phyloP scores from a whole-genome alignment of 2,888 invertebrate genomes.

The Siphlonurus alternatus region DNA sequence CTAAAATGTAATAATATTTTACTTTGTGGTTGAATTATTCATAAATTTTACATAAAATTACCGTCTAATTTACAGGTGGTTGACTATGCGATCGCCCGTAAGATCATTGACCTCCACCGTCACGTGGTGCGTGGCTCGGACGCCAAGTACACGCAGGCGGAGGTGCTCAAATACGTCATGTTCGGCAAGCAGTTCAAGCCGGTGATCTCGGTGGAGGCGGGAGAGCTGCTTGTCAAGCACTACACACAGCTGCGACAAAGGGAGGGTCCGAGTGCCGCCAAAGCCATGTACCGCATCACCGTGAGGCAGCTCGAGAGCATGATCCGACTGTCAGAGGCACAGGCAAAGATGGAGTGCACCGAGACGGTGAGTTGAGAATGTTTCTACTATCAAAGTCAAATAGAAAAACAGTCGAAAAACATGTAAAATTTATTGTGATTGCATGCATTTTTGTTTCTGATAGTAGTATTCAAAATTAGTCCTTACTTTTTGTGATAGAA shows the following conservation, averaged over 20 bases:
- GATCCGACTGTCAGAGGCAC: constrained; percentile 88
- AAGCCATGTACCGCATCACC: constrained; percentile 87
- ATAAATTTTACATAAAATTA: too few species aligned
- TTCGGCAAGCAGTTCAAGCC: constrained; percentile 95
- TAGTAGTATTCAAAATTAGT: too few species aligned
- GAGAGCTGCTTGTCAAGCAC: constrained; percentile 66
- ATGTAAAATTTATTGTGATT: neutral
- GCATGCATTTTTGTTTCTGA: neutral
- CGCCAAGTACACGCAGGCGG: constrained; percentile 69
- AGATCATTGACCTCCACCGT: constrained; percentile 88
- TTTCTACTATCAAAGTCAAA: too few species aligned
- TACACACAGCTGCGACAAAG: constrained; percentile 75
- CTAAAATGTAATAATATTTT: too few species aligned
- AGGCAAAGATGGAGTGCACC: constrained; percentile 90
- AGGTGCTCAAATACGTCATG: constrained; percentile 86
- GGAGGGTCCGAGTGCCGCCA: constrained; percentile 47
- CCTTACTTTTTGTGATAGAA: too few species aligned
- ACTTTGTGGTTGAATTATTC: too few species aligned
- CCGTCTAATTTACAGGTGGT: constrained; percentile 41
- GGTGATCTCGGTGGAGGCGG: constrained; percentile 59
- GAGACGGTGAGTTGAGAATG: constrained; percentile 45
- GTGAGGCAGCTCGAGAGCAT: constrained; percentile 92
- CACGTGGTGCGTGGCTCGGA: constrained; percentile 65
- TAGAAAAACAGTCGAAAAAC: neutral
- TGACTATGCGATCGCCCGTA: constrained; percentile 92